These are phyloP conservation scores for Andrena dorsata DNA, from an alignment of 2,888 invertebrate genomes.

Conservation along the genomic window DNA sequence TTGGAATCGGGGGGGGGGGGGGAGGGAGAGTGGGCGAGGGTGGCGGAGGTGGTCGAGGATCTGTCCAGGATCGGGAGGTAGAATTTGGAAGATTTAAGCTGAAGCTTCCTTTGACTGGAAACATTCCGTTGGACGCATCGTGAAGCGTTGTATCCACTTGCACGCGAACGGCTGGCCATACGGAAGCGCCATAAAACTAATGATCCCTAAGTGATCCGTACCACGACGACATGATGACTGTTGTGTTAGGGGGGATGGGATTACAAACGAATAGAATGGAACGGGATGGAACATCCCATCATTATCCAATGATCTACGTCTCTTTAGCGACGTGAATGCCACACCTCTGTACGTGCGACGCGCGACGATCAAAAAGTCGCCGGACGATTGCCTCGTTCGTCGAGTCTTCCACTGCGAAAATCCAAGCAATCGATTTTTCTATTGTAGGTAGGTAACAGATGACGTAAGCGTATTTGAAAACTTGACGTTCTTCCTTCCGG, in stretches of 20 bases:
- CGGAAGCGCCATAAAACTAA: conserved; percentile 77
- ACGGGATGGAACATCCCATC: conserved; percentile 81
- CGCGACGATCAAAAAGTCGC: conserved; percentile 23
- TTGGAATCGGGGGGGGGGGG: neutral
- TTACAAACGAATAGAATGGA: conserved; percentile 77
- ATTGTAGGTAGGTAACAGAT: no score
- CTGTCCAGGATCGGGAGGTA: no score
- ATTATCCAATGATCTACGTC: conserved; percentile 81
- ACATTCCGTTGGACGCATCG: conserved; percentile 5
- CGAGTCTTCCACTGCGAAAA: neutral
- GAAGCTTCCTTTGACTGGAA: neutral
- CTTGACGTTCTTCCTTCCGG: neutral
- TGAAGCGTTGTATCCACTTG: conserved; percentile 56
- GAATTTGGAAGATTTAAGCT: no score
- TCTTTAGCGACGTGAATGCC: conserved; percentile 72
- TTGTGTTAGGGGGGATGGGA: conserved; percentile 74
- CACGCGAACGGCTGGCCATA: conserved; percentile 70
- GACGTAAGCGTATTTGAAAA: no score
- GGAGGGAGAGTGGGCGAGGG: no score
- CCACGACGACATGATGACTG: conserved; percentile 75
- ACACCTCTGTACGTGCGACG: conserved; percentile 58
- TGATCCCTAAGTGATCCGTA: conserved; percentile 77
- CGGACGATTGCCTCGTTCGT: neutral
- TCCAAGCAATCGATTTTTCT: neutral
- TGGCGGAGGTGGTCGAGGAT: no score